Conservation (phyloP, 2,113 vertebrate genomes). For the Acanthochromis polyacanthus region DNA sequence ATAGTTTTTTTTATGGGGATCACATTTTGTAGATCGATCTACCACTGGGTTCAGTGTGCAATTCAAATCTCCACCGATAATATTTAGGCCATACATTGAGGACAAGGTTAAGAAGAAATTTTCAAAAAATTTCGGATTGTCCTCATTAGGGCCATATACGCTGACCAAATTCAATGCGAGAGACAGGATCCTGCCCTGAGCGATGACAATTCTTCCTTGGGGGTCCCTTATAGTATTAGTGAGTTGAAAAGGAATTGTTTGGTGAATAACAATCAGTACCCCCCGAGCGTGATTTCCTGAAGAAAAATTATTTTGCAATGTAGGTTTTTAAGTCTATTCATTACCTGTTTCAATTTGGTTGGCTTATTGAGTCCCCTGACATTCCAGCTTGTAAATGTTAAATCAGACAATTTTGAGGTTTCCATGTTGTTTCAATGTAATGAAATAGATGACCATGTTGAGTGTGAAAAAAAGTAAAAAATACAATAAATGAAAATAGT, state of each 20-base stretch:
- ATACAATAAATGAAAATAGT: background rate
- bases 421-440: background rate
- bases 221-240: too few species aligned
- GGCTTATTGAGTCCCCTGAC: background rate
- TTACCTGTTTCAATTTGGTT: conserved; percentile 14
- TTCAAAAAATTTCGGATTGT: background rate
- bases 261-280: background rate
- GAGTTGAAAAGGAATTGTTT: background rate
- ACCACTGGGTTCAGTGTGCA: background rate
- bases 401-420: background rate
- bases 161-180: background rate
- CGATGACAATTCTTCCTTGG: conserved; percentile 8
- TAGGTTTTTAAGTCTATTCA: conserved; percentile 8
- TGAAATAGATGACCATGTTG: too few species aligned
- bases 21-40: background rate
- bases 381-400: conserved; percentile 7
- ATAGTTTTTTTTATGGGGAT: background rate
- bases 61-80: too few species aligned
- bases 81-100: too few species aligned
- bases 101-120: too few species aligned
- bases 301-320: conserved; percentile 6
- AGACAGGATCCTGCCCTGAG: conserved; percentile 6
- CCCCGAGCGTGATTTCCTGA: background rate
- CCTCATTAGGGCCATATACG: background rate
- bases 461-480: background rate